Evolutionary conservation across 1,140 invertebrate species (phyloP).

Genomic region (Lucilia cuprina): DNA sequence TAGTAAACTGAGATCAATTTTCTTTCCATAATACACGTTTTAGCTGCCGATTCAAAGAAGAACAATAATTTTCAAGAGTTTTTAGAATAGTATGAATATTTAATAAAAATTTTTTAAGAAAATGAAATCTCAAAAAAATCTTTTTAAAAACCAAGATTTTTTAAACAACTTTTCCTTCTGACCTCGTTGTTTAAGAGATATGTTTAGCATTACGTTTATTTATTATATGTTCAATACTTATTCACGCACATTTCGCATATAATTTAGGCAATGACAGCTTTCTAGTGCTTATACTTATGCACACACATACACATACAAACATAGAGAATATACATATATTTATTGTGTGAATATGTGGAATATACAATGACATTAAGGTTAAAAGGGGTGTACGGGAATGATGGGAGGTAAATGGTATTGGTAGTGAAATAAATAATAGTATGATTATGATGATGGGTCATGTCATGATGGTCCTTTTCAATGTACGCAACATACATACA

Average conservation of each 20-base stretch:
- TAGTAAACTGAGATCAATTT: too few species aligned
- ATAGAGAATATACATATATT: not conserved
- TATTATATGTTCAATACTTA: constrained; percentile 17
- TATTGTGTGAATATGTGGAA: not conserved
- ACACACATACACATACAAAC: not conserved
- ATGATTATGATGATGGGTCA: constrained; percentile 37
- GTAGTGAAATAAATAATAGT: constrained; percentile 32
- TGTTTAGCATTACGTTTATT: constrained; percentile 22
- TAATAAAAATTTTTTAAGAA: too few species aligned
- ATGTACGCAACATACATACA: constrained; percentile 39
- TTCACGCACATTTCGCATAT: constrained; percentile 46
- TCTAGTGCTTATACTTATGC: constrained; percentile 16
- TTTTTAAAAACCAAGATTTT: too few species aligned
- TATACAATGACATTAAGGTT: constrained; percentile 38
- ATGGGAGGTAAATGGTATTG: not conserved
- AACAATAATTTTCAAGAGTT: too few species aligned
- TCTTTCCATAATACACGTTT: too few species aligned
- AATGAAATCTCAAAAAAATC: too few species aligned
- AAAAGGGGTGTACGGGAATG: constrained; percentile 35
- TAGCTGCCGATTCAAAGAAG: too few species aligned
- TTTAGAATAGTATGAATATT: too few species aligned
- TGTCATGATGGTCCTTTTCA: constrained; percentile 49
- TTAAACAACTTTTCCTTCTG: too few species aligned
- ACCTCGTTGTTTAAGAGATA: too few species aligned
- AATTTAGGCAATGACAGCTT: constrained; percentile 59